phyloP scores from a whole-genome alignment of 2,113 vertebrate genomes.

The Scatophagus argus region DNA sequence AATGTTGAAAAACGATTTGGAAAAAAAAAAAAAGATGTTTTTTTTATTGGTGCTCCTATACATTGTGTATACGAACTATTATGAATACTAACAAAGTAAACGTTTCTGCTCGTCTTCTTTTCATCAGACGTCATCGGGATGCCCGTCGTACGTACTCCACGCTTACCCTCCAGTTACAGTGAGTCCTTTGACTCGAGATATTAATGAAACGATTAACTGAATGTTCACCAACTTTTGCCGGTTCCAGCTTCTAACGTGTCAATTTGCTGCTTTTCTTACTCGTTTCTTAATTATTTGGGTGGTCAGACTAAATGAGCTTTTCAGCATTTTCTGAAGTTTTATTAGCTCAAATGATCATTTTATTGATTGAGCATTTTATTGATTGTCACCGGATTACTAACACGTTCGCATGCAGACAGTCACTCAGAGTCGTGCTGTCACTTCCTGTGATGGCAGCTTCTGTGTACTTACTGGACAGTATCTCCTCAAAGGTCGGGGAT shows the following conservation, averaged over 20 bases:
- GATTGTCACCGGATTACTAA: no score
- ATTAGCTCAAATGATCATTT: background rate
- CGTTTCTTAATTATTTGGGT: background rate
- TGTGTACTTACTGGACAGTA: no score
- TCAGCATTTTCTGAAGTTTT: background rate
- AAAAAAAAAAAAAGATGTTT: slow-evolving; percentile 74
- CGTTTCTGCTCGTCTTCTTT: slow-evolving; percentile 74
- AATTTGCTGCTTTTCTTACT: background rate
- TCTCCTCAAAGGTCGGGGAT: no score
- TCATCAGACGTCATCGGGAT: slow-evolving; percentile 16
- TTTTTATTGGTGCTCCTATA: slow-evolving; percentile 83
- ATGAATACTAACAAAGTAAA: slow-evolving; percentile 85
- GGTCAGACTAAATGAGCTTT: background rate
- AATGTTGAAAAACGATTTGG: slow-evolving; percentile 73
- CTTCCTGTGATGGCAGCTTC: no score
- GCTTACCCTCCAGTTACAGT: no score
- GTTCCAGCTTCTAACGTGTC: no score
- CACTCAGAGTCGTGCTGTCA: no score
- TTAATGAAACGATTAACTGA: no score
- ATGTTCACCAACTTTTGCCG: no score
- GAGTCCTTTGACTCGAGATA: no score
- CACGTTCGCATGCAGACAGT: no score
- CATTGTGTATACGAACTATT: slow-evolving; percentile 85
- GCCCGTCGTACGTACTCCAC: no score
- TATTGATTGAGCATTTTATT: background rate